Evolutionary conservation across 1,140 invertebrate species (phyloP).

Genomic region (Belonocnema kinseyi): DNA sequence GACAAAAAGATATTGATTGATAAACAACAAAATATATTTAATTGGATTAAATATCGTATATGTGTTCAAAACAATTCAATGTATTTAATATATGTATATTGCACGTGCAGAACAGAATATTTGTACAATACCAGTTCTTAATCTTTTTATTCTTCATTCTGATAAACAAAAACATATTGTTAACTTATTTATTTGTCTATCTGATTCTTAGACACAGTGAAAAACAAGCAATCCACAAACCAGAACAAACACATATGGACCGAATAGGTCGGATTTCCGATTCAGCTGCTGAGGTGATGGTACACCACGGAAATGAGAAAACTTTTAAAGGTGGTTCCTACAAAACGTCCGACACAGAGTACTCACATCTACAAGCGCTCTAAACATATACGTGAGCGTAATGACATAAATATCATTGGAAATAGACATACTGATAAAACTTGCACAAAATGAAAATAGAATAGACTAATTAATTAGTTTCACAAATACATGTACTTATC

Average conservation of each 20-base stretch:
- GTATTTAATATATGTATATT: neutral
- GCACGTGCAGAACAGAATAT: neutral
- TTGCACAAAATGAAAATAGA: too few species aligned
- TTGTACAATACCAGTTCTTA: neutral
- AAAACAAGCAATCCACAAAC: constrained; percentile 4
- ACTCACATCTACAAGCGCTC: neutral
- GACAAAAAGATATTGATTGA: too few species aligned
- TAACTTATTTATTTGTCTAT: neutral
- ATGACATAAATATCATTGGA: neutral
- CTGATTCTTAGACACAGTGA: neutral
- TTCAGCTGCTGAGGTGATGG: constrained; percentile 24
- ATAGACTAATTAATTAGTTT: too few species aligned
- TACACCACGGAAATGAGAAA: constrained; percentile 23
- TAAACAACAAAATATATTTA: too few species aligned
- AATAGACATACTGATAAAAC: neutral
- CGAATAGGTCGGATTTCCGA: constrained; percentile 12
- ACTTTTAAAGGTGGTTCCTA: constrained; percentile 14
- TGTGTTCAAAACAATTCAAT: too few species aligned
- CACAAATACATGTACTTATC: too few species aligned
- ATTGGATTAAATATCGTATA: too few species aligned
- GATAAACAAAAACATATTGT: neutral
- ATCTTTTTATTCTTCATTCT: too few species aligned
- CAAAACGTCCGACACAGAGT: constrained; percentile 8
- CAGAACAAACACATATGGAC: constrained; percentile 13
- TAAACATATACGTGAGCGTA: neutral